Evolutionary conservation across 2,113 vertebrate genomes (phyloP).

Genomic region (Melierax canorus): DNA sequence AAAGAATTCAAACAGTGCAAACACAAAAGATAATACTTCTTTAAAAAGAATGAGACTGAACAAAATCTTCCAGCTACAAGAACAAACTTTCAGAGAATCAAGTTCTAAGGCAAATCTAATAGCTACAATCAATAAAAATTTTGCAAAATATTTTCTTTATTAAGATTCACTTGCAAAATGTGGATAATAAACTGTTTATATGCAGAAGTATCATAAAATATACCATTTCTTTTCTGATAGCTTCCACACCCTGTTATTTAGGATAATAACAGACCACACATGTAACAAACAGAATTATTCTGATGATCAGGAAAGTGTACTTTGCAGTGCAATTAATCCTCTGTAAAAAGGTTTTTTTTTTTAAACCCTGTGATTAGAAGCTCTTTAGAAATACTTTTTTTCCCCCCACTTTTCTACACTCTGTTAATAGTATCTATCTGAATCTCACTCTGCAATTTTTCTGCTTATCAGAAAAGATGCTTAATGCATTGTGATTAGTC

Average conservation of each 20-base stretch:
- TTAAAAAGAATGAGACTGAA: neutral
- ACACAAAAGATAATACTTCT: neutral
- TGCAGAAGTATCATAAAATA: neutral
- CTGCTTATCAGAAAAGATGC: neutral
- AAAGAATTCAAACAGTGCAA: neutral
- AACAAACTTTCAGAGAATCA: neutral
- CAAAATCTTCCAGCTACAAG: neutral
- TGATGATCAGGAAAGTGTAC: neutral
- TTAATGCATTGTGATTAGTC: constrained; percentile 40
- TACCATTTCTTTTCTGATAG: neutral
- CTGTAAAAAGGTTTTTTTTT: constrained; percentile 5
- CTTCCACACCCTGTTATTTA: neutral
- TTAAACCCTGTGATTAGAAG: constrained; percentile 25
- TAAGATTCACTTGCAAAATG: neutral
- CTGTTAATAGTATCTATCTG: neutral
- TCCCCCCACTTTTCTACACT: neutral
- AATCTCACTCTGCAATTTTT: constrained; percentile 17
- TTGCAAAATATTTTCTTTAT: neutral
- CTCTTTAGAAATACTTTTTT: neutral
- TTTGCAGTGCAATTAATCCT: constrained; percentile 30
- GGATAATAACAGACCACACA: neutral
- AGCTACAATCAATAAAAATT: neutral
- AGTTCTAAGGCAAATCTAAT: neutral
- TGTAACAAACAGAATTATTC: constrained; percentile 6
- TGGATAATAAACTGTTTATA: neutral